Base-by-base conservation (phyloP, 2,888 invertebrate genomes). In the Chydorus sphaericus region DNA sequence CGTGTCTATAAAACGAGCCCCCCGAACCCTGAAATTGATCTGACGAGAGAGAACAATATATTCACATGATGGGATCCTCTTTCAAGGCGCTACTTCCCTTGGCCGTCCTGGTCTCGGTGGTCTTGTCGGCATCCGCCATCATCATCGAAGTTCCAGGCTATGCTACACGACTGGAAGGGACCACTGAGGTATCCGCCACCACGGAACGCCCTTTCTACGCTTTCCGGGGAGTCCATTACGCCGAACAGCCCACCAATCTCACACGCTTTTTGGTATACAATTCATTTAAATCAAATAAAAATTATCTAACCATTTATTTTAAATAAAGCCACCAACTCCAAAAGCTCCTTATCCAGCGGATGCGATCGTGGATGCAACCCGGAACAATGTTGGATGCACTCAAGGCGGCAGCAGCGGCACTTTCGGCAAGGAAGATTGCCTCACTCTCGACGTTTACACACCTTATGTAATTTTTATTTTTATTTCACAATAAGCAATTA, bases 311-410 rank as follows among this genome's bases (percentile, higher is more conserved):
- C n/a, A n/a, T n/a, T n/a, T n/a, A n/a, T n/a, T n/a, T n/a, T n/a
- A n/a, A n/a, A n/a, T n/a, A n/a, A n/a, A 57, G 57, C 57, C 57
- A 18, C 57, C 57, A 5, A 20, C 48, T 7, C 57, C 57, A 10
- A 31, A 28, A 18, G 50, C 16, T 5, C 56, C 48, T 4, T 49
- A 49, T 33, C 50, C 56, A 7, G 50, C 30, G 20, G 50, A 56
- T 20, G 50, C 30, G 23, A 28, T 57, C 18, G 30, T 30, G 28
- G 16, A 57, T n/a, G 48, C 54, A 11, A 36, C 48, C 7, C 16
- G 11, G 18, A 23, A 54, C 30, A 51, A 36, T 8, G 54, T 29
- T 4, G 37, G 54, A 31, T 57, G 57, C 28, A 14, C 48, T 29
- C 57, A 57, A 29, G 5, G 16, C 2, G 26, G 26, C 3, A 39